A percentile compares a stretch with the other conserved stretches of the same genome.
These are phyloP conservation scores for Mactromeris polynyma DNA, from an alignment of 2,888 invertebrate species.

Conservation along the genomic window DNA sequence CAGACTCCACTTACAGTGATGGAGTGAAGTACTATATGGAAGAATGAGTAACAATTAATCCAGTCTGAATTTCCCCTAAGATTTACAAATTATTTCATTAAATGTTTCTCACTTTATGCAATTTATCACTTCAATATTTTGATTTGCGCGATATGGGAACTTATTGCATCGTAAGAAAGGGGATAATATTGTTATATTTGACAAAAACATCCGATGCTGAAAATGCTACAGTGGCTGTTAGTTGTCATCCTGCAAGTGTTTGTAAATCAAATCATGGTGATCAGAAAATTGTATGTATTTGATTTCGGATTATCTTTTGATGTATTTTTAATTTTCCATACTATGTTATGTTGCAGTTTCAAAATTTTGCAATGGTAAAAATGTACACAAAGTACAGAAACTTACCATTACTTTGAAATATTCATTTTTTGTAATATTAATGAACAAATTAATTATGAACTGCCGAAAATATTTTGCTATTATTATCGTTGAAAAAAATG, in stretches of 20 bases:
- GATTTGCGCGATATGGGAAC: neutral
- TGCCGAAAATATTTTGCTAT: no score
- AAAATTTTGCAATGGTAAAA: no score
- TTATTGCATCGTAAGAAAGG: neutral
- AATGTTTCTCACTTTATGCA: neutral
- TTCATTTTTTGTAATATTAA: no score
- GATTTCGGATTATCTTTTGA: no score
- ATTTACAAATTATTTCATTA: neutral
- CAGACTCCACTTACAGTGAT: neutral
- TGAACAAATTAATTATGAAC: no score
- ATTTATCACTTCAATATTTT: neutral
- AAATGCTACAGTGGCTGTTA: conserved; percentile 34
- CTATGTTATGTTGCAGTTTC: no score
- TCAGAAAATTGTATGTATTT: conserved; percentile 48
- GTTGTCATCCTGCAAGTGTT: conserved; percentile 30
- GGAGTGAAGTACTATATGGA: neutral
- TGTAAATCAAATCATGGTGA: conserved; percentile 23
- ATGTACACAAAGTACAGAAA: no score
- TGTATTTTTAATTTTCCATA: no score
- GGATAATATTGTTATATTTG: neutral
- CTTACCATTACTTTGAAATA: no score
- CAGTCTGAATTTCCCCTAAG: neutral
- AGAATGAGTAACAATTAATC: neutral
- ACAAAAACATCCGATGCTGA: neutral
- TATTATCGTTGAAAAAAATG: no score